phyloP scores from a whole-genome alignment of 92 coral and sea anemone species.

The Nematostella vectensis region DNA sequence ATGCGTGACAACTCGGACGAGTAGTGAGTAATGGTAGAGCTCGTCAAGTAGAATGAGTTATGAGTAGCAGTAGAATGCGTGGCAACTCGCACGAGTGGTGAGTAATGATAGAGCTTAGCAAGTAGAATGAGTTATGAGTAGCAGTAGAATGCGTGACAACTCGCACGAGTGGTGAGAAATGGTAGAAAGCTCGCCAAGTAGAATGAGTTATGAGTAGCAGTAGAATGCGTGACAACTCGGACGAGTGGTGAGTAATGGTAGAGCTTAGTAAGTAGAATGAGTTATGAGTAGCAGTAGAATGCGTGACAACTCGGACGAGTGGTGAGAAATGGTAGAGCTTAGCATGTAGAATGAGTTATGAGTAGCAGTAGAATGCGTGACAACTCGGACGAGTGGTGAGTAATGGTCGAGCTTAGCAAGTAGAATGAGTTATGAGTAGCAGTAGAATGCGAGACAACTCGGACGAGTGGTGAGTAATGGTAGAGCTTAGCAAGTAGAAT shows the following conservation, averaged over 20 bases:
- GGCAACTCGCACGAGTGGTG: not conserved
- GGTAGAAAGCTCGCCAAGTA: not conserved
- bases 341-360: not conserved
- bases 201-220: not conserved
- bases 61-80: not conserved
- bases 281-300: slow-evolving; percentile 43
- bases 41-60: not conserved
- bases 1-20: slow-evolving; percentile 84
- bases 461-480: not conserved
- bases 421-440: not conserved
- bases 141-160: too few relatives aligned
- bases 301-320: not conserved
- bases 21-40: slow-evolving; percentile 30
- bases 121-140: too few relatives aligned
- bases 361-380: slow-evolving; percentile 19
- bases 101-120: too few relatives aligned
- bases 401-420: not conserved
- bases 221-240: not conserved
- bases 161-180: slow-evolving; percentile 87
- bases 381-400: slow-evolving; percentile 96
- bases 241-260: not conserved
- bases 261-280: slow-evolving; percentile 79
- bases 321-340: too few relatives aligned
- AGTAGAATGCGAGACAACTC: not conserved
- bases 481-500: slow-evolving; percentile 58